Evolutionary conservation across 2,888 invertebrate species (phyloP).

Genomic region (Thymelicus sylvestris): DNA sequence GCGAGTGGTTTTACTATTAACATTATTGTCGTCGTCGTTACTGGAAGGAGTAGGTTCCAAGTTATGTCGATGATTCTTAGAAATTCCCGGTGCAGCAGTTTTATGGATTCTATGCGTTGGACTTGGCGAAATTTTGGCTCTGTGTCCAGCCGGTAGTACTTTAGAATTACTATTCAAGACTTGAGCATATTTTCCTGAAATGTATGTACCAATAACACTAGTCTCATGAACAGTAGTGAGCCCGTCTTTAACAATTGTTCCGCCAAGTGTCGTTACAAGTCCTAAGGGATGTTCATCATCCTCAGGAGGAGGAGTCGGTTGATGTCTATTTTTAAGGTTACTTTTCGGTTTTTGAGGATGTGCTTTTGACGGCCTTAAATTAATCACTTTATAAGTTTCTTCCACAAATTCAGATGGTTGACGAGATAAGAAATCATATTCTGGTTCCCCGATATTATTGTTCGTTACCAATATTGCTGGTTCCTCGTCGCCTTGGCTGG

Average conservation of each 20-base stretch:
- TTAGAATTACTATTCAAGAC: conserved; percentile 93
- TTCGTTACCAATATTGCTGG: conserved; percentile 86
- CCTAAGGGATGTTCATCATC: conserved; percentile 90
- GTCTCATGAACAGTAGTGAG: conserved; percentile 94
- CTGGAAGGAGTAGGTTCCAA: conserved; percentile 87
- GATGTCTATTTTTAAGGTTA: conserved; percentile 71
- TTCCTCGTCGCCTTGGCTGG: conserved; percentile 75
- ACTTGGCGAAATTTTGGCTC: conserved; percentile 87
- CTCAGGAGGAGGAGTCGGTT: conserved; percentile 74
- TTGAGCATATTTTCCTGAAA: conserved; percentile 95
- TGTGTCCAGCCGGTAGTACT: conserved; percentile 80
- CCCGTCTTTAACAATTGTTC: conserved; percentile 92
- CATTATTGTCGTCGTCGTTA: conserved; percentile 86
- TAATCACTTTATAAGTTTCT: conserved; percentile 93
- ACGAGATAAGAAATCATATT: conserved; percentile 93
- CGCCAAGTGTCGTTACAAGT: conserved; percentile 92
- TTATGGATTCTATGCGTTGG: conserved; percentile 89
- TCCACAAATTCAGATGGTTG: conserved; percentile 94
- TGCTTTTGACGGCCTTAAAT: conserved; percentile 88
- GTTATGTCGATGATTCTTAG: conserved; percentile 82
- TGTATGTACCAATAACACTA: conserved; percentile 94
- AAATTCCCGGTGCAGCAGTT: conserved; percentile 88
- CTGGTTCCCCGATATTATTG: conserved; percentile 91
- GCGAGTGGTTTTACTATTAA: conserved; percentile 78
- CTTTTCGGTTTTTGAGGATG: conserved; percentile 76